Evolutionary conservation across 64 coral and sea anemone species (phyloP).

Genomic region (Pachyseris speciosa): DNA sequence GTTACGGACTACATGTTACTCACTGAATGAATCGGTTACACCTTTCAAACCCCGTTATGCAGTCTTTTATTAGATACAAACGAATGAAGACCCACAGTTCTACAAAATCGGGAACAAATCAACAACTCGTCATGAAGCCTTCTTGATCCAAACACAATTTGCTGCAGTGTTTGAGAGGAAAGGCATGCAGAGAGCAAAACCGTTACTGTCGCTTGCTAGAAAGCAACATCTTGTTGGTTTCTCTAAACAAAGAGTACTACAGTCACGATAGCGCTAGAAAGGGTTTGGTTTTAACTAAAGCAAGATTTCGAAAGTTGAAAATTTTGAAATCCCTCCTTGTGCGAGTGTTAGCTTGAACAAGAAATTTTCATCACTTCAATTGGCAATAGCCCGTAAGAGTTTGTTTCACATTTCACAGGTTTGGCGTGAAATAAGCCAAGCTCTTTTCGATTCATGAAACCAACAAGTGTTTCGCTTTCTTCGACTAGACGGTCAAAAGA

Average conservation of each 20-base stretch:
- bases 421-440: background rate
- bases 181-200: background rate
- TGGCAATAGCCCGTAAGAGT: background rate
- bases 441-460: background rate
- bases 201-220: background rate
- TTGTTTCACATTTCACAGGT: background rate
- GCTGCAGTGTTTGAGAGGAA: background rate
- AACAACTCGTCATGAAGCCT: too few species aligned
- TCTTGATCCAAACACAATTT: background rate
- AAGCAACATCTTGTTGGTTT: background rate
- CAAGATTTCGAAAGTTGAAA: too few species aligned
- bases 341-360: background rate
- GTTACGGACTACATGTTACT: too few species aligned
- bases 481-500: background rate
- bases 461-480: background rate
- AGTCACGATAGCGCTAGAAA: background rate
- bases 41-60: too few species aligned
- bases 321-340: too few species aligned
- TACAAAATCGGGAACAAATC: too few species aligned
- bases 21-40: too few species aligned
- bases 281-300: background rate
- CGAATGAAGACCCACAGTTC: too few species aligned
- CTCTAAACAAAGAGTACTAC: background rate
- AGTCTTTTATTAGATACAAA: too few species aligned
- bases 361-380: background rate